Conservation (phyloP, 2,113 vertebrate genomes). For the Brachyistius frenatus region DNA sequence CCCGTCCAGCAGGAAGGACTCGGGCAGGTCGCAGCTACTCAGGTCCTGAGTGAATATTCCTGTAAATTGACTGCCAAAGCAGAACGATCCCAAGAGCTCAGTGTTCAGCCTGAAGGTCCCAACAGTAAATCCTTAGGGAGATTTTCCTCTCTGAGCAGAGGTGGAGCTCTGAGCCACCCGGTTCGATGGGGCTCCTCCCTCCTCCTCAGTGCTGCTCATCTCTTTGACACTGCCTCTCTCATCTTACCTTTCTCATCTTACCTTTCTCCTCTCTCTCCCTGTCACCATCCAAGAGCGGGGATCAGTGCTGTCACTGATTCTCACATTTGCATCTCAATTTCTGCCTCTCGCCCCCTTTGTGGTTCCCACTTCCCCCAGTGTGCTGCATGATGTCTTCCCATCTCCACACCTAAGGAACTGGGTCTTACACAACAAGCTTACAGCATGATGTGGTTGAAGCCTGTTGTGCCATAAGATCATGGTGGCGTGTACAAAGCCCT, state of each 20-base stretch:
- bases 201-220: conserved; percentile 46
- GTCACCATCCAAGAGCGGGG: conserved; percentile 23
- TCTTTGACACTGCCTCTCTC: conserved; percentile 28
- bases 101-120: conserved; percentile 45
- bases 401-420: conserved; percentile 31
- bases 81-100: conserved; percentile 28
- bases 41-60: conserved; percentile 54
- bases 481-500: conserved; percentile 1
- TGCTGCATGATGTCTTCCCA: conserved; percentile 21
- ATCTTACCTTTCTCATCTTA: conserved; percentile 18
- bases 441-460: conserved; percentile 7
- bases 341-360: neutral
- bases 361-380: neutral
- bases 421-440: conserved; percentile 48
- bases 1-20: conserved; percentile 24
- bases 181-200: conserved; percentile 66
- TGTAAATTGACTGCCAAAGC: conserved; percentile 40
- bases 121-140: conserved; percentile 63
- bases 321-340: neutral
- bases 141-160: conserved; percentile 61
- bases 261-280: conserved; percentile 29
- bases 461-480: conserved; percentile 46
- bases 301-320: conserved; percentile 4
- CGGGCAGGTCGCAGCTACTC: conserved; percentile 26
- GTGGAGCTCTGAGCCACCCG: conserved; percentile 55